Evolutionary conservation across 2,888 invertebrate genomes (phyloP).

Genomic region (Tinea pellionella): DNA sequence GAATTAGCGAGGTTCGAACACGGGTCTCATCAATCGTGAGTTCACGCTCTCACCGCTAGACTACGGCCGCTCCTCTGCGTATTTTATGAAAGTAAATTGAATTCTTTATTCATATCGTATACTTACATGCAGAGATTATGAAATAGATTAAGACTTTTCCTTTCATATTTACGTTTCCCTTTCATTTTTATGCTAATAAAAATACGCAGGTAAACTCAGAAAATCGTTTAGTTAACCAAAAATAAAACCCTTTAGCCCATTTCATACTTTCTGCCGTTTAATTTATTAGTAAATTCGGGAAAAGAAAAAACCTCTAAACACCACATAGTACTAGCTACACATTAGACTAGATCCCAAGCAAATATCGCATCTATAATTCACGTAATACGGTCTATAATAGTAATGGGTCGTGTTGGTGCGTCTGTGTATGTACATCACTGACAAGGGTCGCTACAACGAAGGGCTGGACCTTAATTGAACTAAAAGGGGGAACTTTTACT

Average conservation of each 20-base stretch:
- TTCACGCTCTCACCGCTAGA: no score
- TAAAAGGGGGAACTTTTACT: slow-evolving; percentile 1
- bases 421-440: background rate
- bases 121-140: no score
- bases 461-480: slow-evolving; percentile 12
- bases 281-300: slow-evolving; percentile 6
- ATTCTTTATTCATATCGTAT: no score
- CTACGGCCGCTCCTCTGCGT: no score
- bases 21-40: no score
- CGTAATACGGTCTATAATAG: background rate
- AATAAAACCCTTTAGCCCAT: background rate
- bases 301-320: slow-evolving; percentile 4
- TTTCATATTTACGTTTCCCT: background rate
- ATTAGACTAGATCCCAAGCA: background rate
- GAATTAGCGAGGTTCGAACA: no score
- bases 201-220: background rate
- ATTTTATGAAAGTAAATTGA: no score
- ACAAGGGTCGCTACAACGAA: slow-evolving; percentile 10
- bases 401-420: background rate
- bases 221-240: slow-evolving; percentile 2
- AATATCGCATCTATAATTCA: background rate
- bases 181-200: background rate
- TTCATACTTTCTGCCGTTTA: slow-evolving; percentile 7
- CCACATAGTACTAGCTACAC: background rate
- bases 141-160: no score